Conservation (phyloP, 2,797 vertebrate genomes). For the Anguilla megastoma region DNA sequence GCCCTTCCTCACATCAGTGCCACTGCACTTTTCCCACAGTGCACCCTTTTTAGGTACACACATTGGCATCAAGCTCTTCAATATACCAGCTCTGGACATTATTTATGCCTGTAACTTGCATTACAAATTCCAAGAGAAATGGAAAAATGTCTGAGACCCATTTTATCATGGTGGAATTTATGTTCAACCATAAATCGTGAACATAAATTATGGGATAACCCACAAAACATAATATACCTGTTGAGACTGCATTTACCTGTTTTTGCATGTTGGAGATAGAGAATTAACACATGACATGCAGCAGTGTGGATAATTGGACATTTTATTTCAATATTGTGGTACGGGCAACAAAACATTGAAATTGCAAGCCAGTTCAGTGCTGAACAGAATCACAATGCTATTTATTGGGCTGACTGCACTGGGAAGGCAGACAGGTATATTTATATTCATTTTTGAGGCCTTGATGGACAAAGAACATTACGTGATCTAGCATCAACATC, state of each 20-base stretch:
- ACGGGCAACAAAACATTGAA: neutral
- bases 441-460: neutral
- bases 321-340: neutral
- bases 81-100: no score
- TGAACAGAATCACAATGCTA: neutral
- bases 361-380: neutral
- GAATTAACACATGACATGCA: neutral
- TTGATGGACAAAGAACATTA: neutral
- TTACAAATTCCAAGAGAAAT: neutral
- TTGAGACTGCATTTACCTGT: neutral
- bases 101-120: slow-evolving; percentile 2
- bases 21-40: neutral
- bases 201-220: neutral
- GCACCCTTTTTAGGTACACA: neutral
- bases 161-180: neutral
- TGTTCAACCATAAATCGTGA: neutral
- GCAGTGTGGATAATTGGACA: neutral
- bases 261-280: neutral
- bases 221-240: neutral
- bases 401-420: neutral
- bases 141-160: neutral
- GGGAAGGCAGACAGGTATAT: neutral
- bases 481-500: neutral
- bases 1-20: neutral
- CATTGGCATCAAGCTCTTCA: neutral